Conservation (phyloP, 2,888 invertebrate species). For the Aelia acuminata region DNA sequence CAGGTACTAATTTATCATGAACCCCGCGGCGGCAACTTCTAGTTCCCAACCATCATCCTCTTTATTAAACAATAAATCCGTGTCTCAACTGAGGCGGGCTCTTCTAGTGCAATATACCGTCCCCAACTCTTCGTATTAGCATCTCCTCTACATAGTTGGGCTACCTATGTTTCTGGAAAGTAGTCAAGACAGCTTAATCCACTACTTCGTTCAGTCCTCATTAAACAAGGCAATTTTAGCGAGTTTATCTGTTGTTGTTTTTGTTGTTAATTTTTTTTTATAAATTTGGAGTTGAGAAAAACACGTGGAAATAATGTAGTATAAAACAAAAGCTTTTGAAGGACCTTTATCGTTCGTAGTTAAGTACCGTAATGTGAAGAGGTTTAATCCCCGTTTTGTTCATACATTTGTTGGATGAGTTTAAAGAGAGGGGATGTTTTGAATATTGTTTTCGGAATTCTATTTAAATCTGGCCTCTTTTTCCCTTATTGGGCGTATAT, state of each 20-base stretch:
- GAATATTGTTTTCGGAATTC: background rate
- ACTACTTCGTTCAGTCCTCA: no score
- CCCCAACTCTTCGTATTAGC: background rate
- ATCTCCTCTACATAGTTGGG: no score
- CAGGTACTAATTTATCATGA: background rate
- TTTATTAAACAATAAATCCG: constrained; percentile 39
- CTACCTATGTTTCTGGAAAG: no score
- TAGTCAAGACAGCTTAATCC: no score
- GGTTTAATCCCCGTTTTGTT: background rate
- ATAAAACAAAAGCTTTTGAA: background rate
- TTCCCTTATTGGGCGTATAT: no score
- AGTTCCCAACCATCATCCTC: background rate
- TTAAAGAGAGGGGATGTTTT: background rate
- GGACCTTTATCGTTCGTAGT: background rate
- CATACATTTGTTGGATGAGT: background rate
- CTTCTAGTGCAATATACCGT: background rate
- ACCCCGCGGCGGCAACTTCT: background rate
- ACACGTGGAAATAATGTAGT: background rate
- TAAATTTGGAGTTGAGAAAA: background rate
- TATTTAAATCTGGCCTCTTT: no score
- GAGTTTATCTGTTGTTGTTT: no score
- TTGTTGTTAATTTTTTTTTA: background rate
- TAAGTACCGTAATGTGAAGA: background rate
- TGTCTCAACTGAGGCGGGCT: background rate
- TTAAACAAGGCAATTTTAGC: no score